A percentile compares a stretch with the other conserved stretches of the same genome.
phyloP scores from a whole-genome alignment of 2,797 vertebrate species.

The Spheniscus humboldti region DNA sequence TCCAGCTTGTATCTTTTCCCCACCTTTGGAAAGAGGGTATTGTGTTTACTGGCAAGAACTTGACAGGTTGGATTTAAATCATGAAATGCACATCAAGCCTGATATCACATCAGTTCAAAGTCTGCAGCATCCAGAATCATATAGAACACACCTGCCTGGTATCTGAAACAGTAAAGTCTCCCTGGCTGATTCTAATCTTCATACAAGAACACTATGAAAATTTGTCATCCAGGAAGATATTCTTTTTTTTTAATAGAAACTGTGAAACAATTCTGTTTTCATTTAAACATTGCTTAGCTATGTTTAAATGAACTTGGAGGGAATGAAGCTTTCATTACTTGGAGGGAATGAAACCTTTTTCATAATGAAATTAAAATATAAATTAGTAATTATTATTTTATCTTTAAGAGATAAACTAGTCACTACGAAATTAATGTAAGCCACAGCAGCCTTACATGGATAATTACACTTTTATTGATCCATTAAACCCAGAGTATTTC shows the following conservation, averaged over 20 bases:
- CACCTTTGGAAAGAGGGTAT: background rate
- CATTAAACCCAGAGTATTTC: background rate
- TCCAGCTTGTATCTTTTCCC: background rate
- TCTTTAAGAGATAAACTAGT: background rate
- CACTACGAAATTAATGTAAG: background rate
- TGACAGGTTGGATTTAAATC: background rate
- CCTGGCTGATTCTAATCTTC: background rate
- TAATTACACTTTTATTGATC: conserved; percentile 29
- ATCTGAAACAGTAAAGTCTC: background rate
- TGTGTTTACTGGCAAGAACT: background rate
- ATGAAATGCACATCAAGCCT: background rate
- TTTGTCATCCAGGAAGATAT: background rate
- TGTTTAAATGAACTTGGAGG: no score
- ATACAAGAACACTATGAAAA: background rate
- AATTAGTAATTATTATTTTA: background rate
- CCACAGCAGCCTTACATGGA: background rate
- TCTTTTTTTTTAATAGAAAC: background rate
- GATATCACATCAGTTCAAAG: background rate
- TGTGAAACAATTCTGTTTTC: background rate
- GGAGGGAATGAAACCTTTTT: background rate
- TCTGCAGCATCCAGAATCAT: background rate
- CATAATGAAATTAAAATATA: background rate
- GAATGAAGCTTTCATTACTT: no score
- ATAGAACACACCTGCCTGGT: background rate
- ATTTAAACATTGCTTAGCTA: background rate